Percentiles rank a stretch among this genome's conserved stretches.
These are phyloP conservation scores for Scophthalmus maximus DNA, from an alignment of 2,113 vertebrate genomes.

Conservation along the genomic window DNA sequence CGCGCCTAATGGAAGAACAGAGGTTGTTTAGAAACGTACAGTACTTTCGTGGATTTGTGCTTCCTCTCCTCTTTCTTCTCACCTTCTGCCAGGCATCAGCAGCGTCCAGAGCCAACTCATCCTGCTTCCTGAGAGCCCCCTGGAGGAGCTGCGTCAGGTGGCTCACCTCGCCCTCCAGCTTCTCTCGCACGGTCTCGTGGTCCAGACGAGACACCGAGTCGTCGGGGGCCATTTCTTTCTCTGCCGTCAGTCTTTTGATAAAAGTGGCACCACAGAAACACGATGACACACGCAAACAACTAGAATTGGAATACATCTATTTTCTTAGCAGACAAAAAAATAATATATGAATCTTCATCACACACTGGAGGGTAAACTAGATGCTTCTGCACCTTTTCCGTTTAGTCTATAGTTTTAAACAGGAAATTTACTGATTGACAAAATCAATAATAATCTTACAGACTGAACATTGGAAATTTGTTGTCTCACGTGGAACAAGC, in stretches of 20 bases:
- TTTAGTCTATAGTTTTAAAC: too few relatives aligned
- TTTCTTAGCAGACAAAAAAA: not conserved
- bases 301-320: not conserved
- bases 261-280: not conserved
- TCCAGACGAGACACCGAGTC: constrained; percentile 84
- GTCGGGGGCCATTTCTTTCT: constrained; percentile 82
- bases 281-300: not conserved
- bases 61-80: constrained; percentile 11
- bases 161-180: constrained; percentile 85
- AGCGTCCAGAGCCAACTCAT: constrained; percentile 87
- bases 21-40: not conserved
- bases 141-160: constrained; percentile 87
- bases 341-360: too few relatives aligned
- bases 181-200: constrained; percentile 83
- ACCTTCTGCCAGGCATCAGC: constrained; percentile 88
- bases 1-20: constrained; percentile 52
- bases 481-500: too few relatives aligned
- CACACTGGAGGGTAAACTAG: too few relatives aligned
- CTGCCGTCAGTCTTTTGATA: constrained; percentile 73
- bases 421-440: too few relatives aligned
- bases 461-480: too few relatives aligned
- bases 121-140: constrained; percentile 90
- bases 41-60: too few relatives aligned
- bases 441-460: too few relatives aligned
- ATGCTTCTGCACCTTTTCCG: too few relatives aligned